Conservation (phyloP, 2,888 invertebrate genomes). For the Cheilosia grossa region DNA sequence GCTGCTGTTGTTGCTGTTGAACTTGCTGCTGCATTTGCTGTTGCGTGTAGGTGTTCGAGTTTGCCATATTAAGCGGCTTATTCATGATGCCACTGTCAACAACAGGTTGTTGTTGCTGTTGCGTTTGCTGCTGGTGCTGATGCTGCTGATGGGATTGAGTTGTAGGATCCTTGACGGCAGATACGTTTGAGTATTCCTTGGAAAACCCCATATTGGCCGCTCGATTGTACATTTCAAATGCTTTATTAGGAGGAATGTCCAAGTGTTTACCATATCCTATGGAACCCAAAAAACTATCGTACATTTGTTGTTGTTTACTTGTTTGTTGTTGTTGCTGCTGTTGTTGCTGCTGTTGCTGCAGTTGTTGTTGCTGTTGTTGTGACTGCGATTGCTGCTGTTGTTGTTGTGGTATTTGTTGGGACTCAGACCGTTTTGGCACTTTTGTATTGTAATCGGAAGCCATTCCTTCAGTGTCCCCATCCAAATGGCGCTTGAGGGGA, state of each 20-base stretch:
- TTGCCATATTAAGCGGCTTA: slow-evolving; percentile 76
- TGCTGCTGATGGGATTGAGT: slow-evolving; percentile 71
- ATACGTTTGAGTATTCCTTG: slow-evolving; percentile 79
- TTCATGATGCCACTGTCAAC: slow-evolving; percentile 75
- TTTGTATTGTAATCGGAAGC: slow-evolving; percentile 79
- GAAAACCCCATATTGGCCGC: slow-evolving; percentile 82
- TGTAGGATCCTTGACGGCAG: not conserved
- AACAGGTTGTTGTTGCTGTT: slow-evolving; percentile 71
- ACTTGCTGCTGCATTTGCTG: slow-evolving; percentile 76
- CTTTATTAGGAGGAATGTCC: slow-evolving; percentile 82
- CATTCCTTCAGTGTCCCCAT: slow-evolving; percentile 76
- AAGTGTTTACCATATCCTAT: slow-evolving; percentile 81
- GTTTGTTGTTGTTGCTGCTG: slow-evolving; percentile 77
- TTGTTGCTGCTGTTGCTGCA: slow-evolving; percentile 72
- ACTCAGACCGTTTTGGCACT: slow-evolving; percentile 78
- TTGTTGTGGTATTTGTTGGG: slow-evolving; percentile 75
- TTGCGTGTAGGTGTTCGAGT: slow-evolving; percentile 77
- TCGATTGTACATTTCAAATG: slow-evolving; percentile 83
- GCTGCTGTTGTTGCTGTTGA: slow-evolving; percentile 76
- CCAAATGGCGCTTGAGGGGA: slow-evolving; percentile 78
- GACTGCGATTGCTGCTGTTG: slow-evolving; percentile 75
- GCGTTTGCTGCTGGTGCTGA: slow-evolving; percentile 76
- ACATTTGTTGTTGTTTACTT: slow-evolving; percentile 81
- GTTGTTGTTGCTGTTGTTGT: slow-evolving; percentile 76
- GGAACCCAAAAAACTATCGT: slow-evolving; percentile 82